These are phyloP conservation scores for Habropoda laboriosa DNA, from an alignment of 1,140 invertebrate genomes.

Conservation along the genomic window DNA sequence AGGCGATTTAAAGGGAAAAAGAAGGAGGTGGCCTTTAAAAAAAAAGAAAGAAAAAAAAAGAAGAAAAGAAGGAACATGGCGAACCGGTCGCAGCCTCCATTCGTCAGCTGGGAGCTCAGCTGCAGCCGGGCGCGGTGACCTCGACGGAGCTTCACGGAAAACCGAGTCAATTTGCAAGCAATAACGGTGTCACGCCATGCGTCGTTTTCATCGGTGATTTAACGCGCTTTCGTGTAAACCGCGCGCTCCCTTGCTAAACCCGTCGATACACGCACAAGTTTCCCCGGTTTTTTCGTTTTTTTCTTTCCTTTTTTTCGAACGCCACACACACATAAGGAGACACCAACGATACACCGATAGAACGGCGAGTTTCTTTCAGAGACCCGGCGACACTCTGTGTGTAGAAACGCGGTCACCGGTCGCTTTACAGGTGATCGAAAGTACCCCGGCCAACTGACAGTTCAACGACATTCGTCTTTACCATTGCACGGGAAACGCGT, in stretches of 20 bases:
- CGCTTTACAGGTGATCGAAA: conserved; percentile 42
- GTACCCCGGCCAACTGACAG: conserved; percentile 32
- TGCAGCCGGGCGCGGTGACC: conserved; percentile 69
- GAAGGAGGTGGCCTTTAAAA: conserved; percentile 58
- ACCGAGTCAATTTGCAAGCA: conserved; percentile 62
- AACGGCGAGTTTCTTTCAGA: background rate
- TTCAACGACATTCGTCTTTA: conserved; percentile 43
- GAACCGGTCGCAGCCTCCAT: conserved; percentile 72
- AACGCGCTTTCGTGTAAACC: conserved; percentile 1
- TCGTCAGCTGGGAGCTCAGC: conserved; percentile 75
- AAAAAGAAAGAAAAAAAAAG: conserved; percentile 55
- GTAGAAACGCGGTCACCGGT: conserved; percentile 37
- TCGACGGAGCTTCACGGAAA: conserved; percentile 66
- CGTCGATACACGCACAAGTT: background rate
- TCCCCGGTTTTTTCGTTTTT: background rate
- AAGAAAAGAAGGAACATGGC: conserved; percentile 68
- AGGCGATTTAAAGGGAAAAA: conserved; percentile 72
- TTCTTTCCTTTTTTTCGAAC: background rate
- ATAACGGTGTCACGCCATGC: conserved; percentile 59
- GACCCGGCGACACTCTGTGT: background rate
- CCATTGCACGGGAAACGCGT: conserved; percentile 10
- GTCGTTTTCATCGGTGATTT: conserved; percentile 39
- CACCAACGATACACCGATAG: too few species aligned
- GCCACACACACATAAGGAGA: background rate
- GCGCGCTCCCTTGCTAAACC: too few species aligned